These are phyloP conservation scores for Polyommatus iphigenia DNA, from an alignment of 2,888 invertebrate genomes.

Conservation along the genomic window DNA sequence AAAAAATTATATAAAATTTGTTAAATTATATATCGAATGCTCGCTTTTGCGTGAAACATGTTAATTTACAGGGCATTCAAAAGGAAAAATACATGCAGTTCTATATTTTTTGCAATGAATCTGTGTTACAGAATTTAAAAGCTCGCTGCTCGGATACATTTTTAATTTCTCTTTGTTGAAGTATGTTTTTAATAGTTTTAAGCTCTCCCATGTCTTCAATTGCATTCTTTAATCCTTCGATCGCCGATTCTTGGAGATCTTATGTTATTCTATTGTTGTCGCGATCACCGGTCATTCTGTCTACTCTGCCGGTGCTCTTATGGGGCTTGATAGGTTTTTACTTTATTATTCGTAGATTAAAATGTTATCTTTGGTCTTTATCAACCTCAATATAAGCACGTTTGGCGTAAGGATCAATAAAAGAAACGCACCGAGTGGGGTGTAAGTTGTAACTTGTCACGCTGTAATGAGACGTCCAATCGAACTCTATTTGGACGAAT, in stretches of 20 bases:
- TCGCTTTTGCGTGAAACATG: not conserved
- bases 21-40: not conserved
- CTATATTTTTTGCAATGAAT: not conserved
- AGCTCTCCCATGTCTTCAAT: not conserved
- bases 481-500: not conserved
- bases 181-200: not conserved
- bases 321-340: no score
- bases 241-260: no score
- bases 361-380: not conserved
- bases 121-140: not conserved
- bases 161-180: not conserved
- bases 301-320: no score
- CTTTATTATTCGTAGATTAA: not conserved
- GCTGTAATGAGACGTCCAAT: not conserved
- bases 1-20: not conserved
- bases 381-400: not conserved
- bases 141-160: not conserved
- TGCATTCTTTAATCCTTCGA: not conserved
- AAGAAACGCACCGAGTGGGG: not conserved
- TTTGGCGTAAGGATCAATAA: not conserved
- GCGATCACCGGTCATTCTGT: no score
- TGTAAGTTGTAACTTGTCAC: not conserved
- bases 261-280: no score
- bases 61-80: slow-evolving; percentile 8
- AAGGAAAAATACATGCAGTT: not conserved